These are phyloP conservation scores for Rhorus exstirpatorius DNA, from an alignment of 2,888 invertebrate genomes.

Conservation along the genomic window DNA sequence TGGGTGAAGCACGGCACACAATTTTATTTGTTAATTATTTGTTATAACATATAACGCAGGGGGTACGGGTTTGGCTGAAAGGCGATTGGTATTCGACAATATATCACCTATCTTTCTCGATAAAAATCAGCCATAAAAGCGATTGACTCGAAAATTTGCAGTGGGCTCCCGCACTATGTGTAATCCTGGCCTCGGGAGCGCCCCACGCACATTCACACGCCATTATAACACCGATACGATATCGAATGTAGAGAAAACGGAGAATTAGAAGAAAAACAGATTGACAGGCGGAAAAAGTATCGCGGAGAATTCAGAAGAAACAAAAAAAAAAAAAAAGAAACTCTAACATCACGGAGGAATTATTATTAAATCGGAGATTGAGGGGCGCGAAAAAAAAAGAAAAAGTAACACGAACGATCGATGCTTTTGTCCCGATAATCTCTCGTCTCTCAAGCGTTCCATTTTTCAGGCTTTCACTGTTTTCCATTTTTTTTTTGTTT, in stretches of 20 bases:
- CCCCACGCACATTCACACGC: slow-evolving; percentile 43
- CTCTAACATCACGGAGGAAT: slow-evolving; percentile 18
- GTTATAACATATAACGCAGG: no score
- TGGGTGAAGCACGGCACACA: no score
- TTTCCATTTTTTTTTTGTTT: slow-evolving; percentile 11
- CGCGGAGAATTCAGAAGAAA: not conserved
- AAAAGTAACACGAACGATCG: slow-evolving; percentile 24
- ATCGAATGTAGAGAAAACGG: slow-evolving; percentile 59
- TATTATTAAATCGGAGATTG: not conserved
- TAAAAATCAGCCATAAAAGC: no score
- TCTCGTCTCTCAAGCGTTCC: slow-evolving; percentile 58
- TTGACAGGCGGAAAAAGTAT: slow-evolving; percentile 19
- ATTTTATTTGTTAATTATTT: no score
- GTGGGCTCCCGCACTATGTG: no score
- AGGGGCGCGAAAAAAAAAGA: slow-evolving; percentile 16
- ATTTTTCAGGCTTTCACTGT: not conserved
- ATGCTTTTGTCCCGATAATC: slow-evolving; percentile 27
- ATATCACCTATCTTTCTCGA: no score
- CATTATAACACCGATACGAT: slow-evolving; percentile 56
- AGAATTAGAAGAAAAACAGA: slow-evolving; percentile 45
- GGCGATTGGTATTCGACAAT: no score
- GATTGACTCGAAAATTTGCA: no score
- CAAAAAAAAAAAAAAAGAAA: slow-evolving; percentile 17
- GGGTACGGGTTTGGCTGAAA: no score
- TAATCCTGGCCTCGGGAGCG: slow-evolving; percentile 56